phyloP scores from a whole-genome alignment of 2,888 invertebrate species.

The Amiota mariae region DNA sequence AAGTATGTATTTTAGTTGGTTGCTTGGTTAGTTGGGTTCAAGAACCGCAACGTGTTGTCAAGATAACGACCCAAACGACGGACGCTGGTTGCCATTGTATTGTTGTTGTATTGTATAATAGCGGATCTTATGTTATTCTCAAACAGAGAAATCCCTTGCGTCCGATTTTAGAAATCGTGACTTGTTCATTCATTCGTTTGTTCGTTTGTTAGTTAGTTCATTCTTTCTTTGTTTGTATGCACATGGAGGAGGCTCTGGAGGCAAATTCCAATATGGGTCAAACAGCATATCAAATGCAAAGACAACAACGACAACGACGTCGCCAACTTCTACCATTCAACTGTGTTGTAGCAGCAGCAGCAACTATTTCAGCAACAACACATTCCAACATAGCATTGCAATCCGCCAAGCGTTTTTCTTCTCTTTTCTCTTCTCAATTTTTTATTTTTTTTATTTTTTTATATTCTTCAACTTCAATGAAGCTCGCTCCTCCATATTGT shows the following conservation, averaged over 20 bases:
- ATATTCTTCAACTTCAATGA: conserved; percentile 11
- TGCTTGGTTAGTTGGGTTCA: neutral
- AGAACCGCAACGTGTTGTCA: conserved; percentile 7
- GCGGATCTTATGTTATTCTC: neutral
- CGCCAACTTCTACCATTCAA: conserved; percentile 6
- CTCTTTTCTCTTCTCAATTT: neutral
- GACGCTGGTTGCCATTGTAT: neutral
- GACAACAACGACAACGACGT: conserved; percentile 19
- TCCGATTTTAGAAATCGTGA: conserved; percentile 52
- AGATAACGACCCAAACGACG: neutral
- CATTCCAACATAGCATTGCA: conserved; percentile 40
- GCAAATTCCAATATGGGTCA: conserved; percentile 66
- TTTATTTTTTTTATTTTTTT: neutral
- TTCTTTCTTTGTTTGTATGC: conserved; percentile 36
- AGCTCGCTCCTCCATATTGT: neutral
- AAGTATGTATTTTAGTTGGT: conserved; percentile 27
- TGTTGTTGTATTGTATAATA: conserved; percentile 26
- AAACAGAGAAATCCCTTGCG: neutral
- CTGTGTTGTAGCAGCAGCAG: conserved; percentile 3
- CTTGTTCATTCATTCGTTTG: conserved; percentile 37
- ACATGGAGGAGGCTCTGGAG: conserved; percentile 32
- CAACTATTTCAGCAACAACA: conserved; percentile 36
- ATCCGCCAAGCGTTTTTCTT: neutral
- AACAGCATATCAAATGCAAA: conserved; percentile 61
- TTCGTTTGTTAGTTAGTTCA: conserved; percentile 21